phyloP scores from a whole-genome alignment of 2,888 invertebrate species.

The Gymnosoma rotundatum region DNA sequence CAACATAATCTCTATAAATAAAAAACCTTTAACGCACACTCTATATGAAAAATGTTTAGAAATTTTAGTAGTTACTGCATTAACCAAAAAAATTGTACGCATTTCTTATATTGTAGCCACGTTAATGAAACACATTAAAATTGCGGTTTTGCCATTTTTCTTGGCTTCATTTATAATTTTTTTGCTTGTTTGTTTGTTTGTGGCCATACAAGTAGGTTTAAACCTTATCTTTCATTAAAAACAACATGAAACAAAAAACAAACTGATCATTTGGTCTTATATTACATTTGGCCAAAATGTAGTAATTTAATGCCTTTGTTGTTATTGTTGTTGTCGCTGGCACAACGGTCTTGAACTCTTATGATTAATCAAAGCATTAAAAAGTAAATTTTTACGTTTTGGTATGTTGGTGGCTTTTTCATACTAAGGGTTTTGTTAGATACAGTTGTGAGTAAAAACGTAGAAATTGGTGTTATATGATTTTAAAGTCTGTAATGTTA shows the following conservation, averaged over 20 bases:
- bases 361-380: slow-evolving; percentile 42
- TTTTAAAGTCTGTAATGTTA: too few relatives aligned
- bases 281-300: slow-evolving; percentile 41
- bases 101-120: slow-evolving; percentile 52
- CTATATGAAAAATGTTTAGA: neutral
- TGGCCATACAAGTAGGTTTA: neutral
- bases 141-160: slow-evolving; percentile 68
- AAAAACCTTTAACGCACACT: neutral
- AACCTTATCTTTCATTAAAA: slow-evolving; percentile 10
- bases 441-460: neutral
- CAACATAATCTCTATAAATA: neutral
- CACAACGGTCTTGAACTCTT: slow-evolving; percentile 38
- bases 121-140: slow-evolving; percentile 69
- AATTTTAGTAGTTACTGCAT: neutral
- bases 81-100: slow-evolving; percentile 4
- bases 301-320: slow-evolving; percentile 16
- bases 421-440: neutral
- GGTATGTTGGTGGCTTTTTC: slow-evolving; percentile 16
- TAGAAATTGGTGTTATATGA: neutral
- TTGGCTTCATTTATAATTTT: slow-evolving; percentile 44
- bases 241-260: neutral
- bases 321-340: slow-evolving; percentile 4
- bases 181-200: slow-evolving; percentile 1
- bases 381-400: slow-evolving; percentile 34
- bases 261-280: slow-evolving; percentile 61